Evolutionary conservation across 2,888 invertebrate species (phyloP).

Genomic region (Lypha dubia): DNA sequence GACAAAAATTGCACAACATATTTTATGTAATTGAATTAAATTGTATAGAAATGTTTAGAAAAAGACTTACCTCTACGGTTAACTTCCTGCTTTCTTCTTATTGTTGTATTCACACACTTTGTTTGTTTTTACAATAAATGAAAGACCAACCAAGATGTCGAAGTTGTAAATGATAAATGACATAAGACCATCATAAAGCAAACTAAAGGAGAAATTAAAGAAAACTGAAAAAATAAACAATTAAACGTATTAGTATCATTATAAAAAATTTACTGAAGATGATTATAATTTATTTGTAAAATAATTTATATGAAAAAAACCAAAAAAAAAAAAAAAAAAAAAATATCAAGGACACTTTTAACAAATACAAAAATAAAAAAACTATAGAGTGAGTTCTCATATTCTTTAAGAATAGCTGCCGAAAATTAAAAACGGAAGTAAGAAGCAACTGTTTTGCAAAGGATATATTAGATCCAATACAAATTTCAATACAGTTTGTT

Average conservation of each 20-base stretch:
- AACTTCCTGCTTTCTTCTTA: constrained; percentile 63
- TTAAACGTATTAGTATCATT: constrained; percentile 22
- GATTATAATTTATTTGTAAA: constrained; percentile 14
- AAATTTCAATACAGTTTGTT: too few species aligned
- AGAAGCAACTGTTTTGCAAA: not conserved
- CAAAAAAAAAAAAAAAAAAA: not conserved
- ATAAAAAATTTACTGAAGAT: constrained; percentile 19
- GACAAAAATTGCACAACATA: constrained; percentile 28
- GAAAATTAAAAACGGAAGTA: not conserved
- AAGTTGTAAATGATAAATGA: constrained; percentile 63
- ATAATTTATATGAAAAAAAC: not conserved
- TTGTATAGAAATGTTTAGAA: constrained; percentile 52
- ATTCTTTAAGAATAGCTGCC: not conserved
- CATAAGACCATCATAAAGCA: constrained; percentile 38
- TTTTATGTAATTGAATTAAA: constrained; percentile 63
- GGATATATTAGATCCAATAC: not conserved
- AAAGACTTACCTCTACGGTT: constrained; percentile 64
- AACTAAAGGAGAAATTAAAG: constrained; percentile 18
- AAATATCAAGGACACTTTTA: not conserved
- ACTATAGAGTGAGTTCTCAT: not conserved
- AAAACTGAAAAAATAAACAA: too few species aligned
- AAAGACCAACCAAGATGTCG: constrained; percentile 48
- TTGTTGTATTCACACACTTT: not conserved
- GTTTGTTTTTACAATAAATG: not conserved
- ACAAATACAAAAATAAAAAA: not conserved